Percentiles rank a stretch among this genome's conserved stretches.
These are phyloP conservation scores for Athalia rosae DNA, from an alignment of 2,888 invertebrate species.

Conservation along the genomic window DNA sequence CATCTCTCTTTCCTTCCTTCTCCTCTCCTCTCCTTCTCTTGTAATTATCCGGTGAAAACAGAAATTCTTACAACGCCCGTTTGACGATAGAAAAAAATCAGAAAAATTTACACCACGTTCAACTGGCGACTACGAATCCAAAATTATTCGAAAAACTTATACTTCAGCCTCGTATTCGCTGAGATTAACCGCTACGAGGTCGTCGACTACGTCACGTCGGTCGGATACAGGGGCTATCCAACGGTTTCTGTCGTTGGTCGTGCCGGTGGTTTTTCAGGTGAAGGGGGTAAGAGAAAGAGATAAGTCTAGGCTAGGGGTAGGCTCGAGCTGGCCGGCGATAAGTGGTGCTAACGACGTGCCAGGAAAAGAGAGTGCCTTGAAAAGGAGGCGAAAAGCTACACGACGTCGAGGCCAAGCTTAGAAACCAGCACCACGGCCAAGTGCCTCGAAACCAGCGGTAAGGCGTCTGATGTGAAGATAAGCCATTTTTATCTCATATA, in stretches of 20 bases:
- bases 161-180: too few relatives aligned
- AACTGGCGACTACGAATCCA: too few relatives aligned
- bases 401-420: not conserved
- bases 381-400: not conserved
- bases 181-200: too few relatives aligned
- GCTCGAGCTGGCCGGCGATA: slow-evolving; percentile 12
- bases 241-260: not conserved
- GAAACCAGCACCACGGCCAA: not conserved
- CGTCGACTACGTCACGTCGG: too few relatives aligned
- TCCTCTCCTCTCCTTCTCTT: too few relatives aligned
- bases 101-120: too few relatives aligned
- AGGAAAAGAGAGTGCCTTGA: slow-evolving; percentile 39
- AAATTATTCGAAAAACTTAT: too few relatives aligned
- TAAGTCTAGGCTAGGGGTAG: slow-evolving; percentile 17
- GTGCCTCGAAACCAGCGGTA: not conserved
- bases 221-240: not conserved
- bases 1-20: too few relatives aligned
- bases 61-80: too few relatives aligned
- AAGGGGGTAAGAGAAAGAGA: slow-evolving; percentile 8
- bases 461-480: slow-evolving; percentile 31
- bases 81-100: too few relatives aligned
- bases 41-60: too few relatives aligned
- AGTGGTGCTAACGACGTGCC: slow-evolving; percentile 43
- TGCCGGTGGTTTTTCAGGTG: not conserved
- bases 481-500: slow-evolving; percentile 33